Evolutionary conservation across 2,888 invertebrate species (phyloP).

Genomic region (Dynastes hyllus): DNA sequence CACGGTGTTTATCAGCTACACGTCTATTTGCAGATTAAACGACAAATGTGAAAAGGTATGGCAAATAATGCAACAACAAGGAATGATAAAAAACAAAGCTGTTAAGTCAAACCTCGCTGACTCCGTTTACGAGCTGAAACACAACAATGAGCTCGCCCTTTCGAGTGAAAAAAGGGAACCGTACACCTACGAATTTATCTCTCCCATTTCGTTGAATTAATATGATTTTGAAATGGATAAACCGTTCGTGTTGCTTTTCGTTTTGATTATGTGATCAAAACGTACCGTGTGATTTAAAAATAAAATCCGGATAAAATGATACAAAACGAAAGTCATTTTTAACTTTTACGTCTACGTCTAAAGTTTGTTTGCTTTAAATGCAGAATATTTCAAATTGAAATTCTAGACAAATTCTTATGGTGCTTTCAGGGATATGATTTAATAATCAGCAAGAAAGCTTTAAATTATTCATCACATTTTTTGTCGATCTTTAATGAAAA

Average conservation of each 20-base stretch:
- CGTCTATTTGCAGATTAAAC: neutral
- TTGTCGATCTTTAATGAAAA: too few species aligned
- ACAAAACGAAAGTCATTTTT: neutral
- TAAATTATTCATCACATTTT: neutral
- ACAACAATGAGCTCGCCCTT: neutral
- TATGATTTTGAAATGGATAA: constrained; percentile 22
- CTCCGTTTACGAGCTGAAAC: neutral
- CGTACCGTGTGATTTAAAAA: neutral
- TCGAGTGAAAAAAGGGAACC: neutral
- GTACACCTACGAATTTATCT: constrained; percentile 8
- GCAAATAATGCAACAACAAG: neutral
- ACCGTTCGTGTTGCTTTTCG: constrained; percentile 5
- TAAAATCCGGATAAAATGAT: neutral
- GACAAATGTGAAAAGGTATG: neutral
- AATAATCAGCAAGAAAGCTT: neutral
- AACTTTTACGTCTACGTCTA: neutral
- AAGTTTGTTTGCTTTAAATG: neutral
- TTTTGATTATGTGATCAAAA: neutral
- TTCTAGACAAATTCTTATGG: neutral
- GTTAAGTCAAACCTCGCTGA: neutral
- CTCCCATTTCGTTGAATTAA: neutral
- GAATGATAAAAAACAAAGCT: neutral
- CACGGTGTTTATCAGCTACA: neutral
- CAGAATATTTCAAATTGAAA: neutral
- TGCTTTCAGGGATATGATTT: neutral